Conservation (phyloP, 2,797 vertebrate genomes). For the Rhinogobio ventralis region DNA sequence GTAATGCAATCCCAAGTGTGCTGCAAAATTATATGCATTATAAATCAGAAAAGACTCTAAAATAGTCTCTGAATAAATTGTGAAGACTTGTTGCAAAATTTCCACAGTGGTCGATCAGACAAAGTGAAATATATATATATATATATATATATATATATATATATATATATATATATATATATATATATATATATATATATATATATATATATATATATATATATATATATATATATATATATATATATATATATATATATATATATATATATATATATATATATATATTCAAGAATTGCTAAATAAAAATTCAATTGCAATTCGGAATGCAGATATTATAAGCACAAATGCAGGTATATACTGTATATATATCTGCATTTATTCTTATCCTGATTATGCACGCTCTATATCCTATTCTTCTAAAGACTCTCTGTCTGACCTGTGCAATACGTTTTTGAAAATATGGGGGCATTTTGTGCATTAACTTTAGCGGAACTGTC, state of each 20-base stretch:
- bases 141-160: too few relatives aligned
- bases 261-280: too few relatives aligned
- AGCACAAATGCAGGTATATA: too few relatives aligned
- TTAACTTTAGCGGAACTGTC: constrained; percentile 63
- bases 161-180: too few relatives aligned
- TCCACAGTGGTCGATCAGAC: not conserved
- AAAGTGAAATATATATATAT: not conserved
- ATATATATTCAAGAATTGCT: too few relatives aligned
- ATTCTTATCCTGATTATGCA: not conserved
- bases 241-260: too few relatives aligned
- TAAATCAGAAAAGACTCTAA: not conserved
- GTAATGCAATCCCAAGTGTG: not conserved
- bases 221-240: too few relatives aligned
- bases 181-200: too few relatives aligned
- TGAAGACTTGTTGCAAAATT: not conserved
- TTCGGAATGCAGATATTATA: too few relatives aligned
- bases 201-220: too few relatives aligned
- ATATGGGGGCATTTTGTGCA: constrained; percentile 44
- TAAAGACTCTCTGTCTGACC: constrained; percentile 25
- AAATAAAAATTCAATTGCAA: too few relatives aligned
- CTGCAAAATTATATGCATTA: not conserved
- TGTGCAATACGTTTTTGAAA: constrained; percentile 49
- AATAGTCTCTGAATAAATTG: not conserved
- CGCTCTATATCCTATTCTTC: not conserved
- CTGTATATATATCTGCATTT: too few relatives aligned